These are phyloP conservation scores for Plestiodon gilberti DNA, from an alignment of 2,113 vertebrate species.

Conservation along the genomic window DNA sequence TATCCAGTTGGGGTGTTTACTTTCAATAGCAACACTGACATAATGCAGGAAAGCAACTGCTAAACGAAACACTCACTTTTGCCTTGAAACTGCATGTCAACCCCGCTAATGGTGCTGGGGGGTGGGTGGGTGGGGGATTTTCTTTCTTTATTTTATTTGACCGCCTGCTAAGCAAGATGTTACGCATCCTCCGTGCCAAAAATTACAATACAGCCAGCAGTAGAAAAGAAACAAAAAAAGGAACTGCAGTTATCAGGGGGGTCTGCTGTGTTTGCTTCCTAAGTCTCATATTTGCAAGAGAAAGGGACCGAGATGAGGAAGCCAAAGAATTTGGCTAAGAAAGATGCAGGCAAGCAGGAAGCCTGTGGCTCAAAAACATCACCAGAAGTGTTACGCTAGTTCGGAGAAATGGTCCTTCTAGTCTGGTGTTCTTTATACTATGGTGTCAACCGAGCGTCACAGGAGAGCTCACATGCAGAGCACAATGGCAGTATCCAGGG, in stretches of 20 bases:
- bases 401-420: background rate
- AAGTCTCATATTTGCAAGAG: background rate
- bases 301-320: background rate
- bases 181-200: conserved; percentile 46
- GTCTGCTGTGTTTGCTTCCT: background rate
- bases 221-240: conserved; percentile 26
- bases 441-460: background rate
- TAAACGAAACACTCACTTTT: conserved; percentile 56
- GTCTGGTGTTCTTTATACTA: no score
- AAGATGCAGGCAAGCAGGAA: background rate
- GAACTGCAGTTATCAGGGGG: conserved; percentile 14
- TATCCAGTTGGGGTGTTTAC: conserved; percentile 68
- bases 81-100: conserved; percentile 57
- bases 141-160: conserved; percentile 65
- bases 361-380: background rate
- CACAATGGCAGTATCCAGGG: background rate
- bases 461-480: background rate
- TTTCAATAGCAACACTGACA: conserved; percentile 69
- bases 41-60: conserved; percentile 45
- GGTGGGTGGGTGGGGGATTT: conserved; percentile 45
- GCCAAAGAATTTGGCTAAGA: background rate
- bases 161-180: conserved; percentile 52
- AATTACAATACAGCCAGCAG: conserved; percentile 18
- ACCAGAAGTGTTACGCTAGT: background rate
- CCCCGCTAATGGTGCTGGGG: conserved; percentile 30